Evolutionary conservation across 2,888 invertebrate species (phyloP).

Genomic region (Hyppa rectilinea): DNA sequence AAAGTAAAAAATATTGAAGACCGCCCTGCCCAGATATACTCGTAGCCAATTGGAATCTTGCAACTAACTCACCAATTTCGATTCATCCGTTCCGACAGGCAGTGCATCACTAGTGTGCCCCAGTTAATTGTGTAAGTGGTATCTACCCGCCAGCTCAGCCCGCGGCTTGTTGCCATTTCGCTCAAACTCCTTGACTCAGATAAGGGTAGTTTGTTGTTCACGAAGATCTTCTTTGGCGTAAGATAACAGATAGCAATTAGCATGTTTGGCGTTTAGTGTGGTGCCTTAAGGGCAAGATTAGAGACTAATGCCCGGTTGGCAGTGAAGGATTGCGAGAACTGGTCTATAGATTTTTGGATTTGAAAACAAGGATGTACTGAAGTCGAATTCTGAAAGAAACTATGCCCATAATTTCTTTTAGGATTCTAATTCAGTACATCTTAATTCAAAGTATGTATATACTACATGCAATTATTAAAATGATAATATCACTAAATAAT

Average conservation of each 20-base stretch:
- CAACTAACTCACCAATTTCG: conserved; percentile 16
- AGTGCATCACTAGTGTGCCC: conserved; percentile 58
- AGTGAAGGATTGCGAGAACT: conserved; percentile 27
- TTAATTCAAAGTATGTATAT: too few species aligned
- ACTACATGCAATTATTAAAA: too few species aligned
- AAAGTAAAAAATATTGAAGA: too few species aligned
- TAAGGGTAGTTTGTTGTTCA: conserved; percentile 80
- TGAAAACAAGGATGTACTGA: too few species aligned
- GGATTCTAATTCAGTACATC: neutral
- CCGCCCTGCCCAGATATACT: too few species aligned
- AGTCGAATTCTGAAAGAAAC: too few species aligned
- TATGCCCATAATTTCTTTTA: neutral
- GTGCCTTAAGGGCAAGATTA: conserved; percentile 64
- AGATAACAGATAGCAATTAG: conserved; percentile 81
- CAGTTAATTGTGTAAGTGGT: conserved; percentile 79
- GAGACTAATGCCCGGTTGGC: conserved; percentile 34
- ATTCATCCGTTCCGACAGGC: conserved; percentile 20
- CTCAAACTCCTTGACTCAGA: conserved; percentile 71
- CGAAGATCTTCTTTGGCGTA: conserved; percentile 79
- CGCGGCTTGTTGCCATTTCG: conserved; percentile 66
- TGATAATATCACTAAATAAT: too few species aligned
- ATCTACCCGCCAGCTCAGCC: conserved; percentile 65
- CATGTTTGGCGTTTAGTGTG: conserved; percentile 71
- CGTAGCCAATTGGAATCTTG: too few species aligned
- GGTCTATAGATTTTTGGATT: conserved; percentile 10